Percentiles rank a stretch among this genome's conserved stretches.
These are phyloP conservation scores for Echinarachnius parma DNA, from an alignment of 53 echinoderm and acorn worm genomes.

Conservation along the genomic window DNA sequence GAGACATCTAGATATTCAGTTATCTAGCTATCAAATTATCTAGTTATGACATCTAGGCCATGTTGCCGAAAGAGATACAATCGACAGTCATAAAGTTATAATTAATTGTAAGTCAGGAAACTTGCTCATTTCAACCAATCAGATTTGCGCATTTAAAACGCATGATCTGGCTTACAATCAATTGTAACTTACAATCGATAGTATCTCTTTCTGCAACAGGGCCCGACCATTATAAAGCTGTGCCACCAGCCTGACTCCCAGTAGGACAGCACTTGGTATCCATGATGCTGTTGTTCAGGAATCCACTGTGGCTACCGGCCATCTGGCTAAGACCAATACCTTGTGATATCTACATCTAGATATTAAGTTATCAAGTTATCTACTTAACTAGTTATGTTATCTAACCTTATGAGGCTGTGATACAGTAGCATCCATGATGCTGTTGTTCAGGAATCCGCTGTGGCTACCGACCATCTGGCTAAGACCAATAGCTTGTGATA, in stretches of 20 bases:
- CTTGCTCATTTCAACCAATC: constrained; percentile 61
- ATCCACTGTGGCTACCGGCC: constrained; percentile 56
- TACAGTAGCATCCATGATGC: constrained; percentile 83
- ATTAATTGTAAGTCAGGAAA: constrained; percentile 66
- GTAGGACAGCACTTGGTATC: constrained; percentile 77
- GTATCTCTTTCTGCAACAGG: not conserved
- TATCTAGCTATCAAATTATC: not conserved
- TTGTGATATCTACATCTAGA: not conserved
- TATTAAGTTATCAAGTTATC: not conserved
- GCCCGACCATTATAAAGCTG: constrained; percentile 93
- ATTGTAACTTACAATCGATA: no score
- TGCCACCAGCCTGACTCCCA: constrained; percentile 74
- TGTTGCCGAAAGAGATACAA: constrained; percentile 59
- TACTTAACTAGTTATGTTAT: not conserved
- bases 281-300: constrained; percentile 81
- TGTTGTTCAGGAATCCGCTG: constrained; percentile 62
- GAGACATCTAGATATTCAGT: no score
- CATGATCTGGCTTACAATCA: constrained; percentile 62
- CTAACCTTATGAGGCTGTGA: constrained; percentile 94
- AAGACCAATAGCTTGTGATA: no score
- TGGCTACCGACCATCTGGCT: constrained; percentile 60
- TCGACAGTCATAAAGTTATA: constrained; percentile 74
- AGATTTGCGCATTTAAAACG: constrained; percentile 29
- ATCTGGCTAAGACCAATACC: no score
- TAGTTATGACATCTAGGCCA: not conserved